Conservation (phyloP, 2,113 vertebrate genomes). For the Petrocephalus microphthalmus region DNA sequence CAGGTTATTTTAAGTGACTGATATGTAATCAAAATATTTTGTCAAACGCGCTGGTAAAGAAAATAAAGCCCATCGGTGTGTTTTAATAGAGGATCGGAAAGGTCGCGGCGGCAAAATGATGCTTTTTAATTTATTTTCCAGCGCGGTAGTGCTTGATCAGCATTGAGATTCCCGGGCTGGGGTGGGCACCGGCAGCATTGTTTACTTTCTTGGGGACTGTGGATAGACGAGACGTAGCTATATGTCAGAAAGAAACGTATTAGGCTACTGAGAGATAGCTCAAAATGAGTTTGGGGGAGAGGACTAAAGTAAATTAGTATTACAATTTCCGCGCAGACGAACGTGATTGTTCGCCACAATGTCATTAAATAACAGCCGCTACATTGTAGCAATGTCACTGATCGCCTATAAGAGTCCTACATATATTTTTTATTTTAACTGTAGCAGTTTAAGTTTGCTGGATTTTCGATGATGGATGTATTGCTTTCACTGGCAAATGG, state of each 20-base stretch:
- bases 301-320: background rate
- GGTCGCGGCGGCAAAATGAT: background rate
- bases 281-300: background rate
- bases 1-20: background rate
- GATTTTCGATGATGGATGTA: background rate
- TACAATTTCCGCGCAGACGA: background rate
- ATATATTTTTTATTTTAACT: background rate
- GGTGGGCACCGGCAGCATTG: background rate
- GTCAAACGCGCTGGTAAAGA: background rate
- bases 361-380: background rate
- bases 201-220: constrained; percentile 7
- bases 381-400: background rate
- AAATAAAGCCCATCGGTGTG: background rate
- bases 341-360: background rate
- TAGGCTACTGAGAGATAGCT: background rate
- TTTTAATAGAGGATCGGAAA: background rate
- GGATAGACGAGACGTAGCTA: background rate
- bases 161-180: background rate
- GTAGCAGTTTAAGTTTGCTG: background rate
- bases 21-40: background rate
- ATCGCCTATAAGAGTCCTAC: background rate
- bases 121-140: background rate
- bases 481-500: background rate
- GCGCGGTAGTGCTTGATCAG: background rate
- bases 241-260: background rate